Percentiles rank a stretch among this genome's conserved stretches.
These are phyloP conservation scores for Plagodis dolabraria DNA, from an alignment of 2,888 invertebrate genomes.

Conservation along the genomic window DNA sequence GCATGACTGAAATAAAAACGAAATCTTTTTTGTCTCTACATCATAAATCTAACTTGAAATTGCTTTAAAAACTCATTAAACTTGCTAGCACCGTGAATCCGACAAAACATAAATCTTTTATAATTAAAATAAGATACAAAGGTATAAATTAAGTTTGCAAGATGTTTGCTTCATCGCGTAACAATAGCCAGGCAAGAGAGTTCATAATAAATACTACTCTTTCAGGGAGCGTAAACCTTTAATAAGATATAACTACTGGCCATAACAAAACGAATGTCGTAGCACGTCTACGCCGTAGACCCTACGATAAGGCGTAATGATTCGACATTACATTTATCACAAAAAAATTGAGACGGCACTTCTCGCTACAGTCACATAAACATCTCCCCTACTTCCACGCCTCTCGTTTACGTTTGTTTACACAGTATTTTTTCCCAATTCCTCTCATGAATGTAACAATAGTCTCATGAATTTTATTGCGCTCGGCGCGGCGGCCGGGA, in stretches of 20 bases:
- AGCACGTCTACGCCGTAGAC: slow-evolving; percentile 31
- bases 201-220: slow-evolving; percentile 18
- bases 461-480: slow-evolving; percentile 65
- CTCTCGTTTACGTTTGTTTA: slow-evolving; percentile 41
- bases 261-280: slow-evolving; percentile 6
- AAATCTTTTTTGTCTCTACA: slow-evolving; percentile 30
- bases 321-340: slow-evolving; percentile 5
- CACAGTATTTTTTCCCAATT: slow-evolving; percentile 44
- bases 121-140: slow-evolving; percentile 37
- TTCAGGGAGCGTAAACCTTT: not conserved
- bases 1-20: slow-evolving; percentile 34
- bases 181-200: slow-evolving; percentile 25
- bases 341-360: slow-evolving; percentile 8
- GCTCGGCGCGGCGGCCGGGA: slow-evolving; percentile 32
- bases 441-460: slow-evolving; percentile 60
- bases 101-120: slow-evolving; percentile 34
- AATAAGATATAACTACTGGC: not conserved
- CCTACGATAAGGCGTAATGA: slow-evolving; percentile 3
- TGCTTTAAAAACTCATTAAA: slow-evolving; percentile 36
- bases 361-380: slow-evolving; percentile 16
- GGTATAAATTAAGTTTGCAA: slow-evolving; percentile 34
- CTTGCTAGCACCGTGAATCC: slow-evolving; percentile 23
- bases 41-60: slow-evolving; percentile 34
- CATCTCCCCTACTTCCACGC: slow-evolving; percentile 22
- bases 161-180: slow-evolving; percentile 23